Percentiles rank a stretch among this genome's conserved stretches.
Conservation (phyloP, 1,140 invertebrate species). For the Drosophila virilis region DNA sequence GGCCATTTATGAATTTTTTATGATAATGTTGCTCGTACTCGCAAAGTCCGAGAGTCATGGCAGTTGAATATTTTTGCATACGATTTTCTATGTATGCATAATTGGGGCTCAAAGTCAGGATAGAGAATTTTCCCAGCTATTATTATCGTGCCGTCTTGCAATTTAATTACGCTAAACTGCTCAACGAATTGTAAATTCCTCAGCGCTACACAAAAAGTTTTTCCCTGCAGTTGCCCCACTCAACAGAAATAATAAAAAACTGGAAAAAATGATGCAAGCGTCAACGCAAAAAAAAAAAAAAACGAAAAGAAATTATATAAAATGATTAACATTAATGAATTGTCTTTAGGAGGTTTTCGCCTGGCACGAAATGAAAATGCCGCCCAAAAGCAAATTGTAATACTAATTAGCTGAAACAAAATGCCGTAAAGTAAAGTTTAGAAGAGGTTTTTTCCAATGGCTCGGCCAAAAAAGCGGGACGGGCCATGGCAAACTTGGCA, state of each 20-base stretch:
- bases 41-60: not conserved
- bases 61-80: constrained; percentile 58
- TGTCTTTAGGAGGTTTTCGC: constrained; percentile 42
- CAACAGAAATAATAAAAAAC: constrained; percentile 27
- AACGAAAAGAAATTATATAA: constrained; percentile 62
- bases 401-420: constrained; percentile 77
- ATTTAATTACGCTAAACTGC: constrained; percentile 82
- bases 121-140: constrained; percentile 35
- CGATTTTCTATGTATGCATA: not conserved
- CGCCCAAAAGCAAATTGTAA: constrained; percentile 75
- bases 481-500: not conserved
- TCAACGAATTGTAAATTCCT: constrained; percentile 79
- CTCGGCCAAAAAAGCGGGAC: not conserved
- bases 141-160: constrained; percentile 64
- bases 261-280: constrained; percentile 62
- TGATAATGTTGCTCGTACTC: constrained; percentile 47
- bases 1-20: constrained; percentile 65
- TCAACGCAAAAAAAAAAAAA: constrained; percentile 22
- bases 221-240: constrained; percentile 27
- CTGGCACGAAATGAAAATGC: constrained; percentile 50
- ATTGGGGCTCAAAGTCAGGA: not conserved
- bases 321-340: constrained; percentile 83
- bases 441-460: constrained; percentile 54
- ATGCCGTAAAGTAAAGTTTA: constrained; percentile 60
- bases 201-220: constrained; percentile 49